These are phyloP conservation scores for Patella depressa DNA, from an alignment of 2,888 invertebrate species.

Conservation along the genomic window DNA sequence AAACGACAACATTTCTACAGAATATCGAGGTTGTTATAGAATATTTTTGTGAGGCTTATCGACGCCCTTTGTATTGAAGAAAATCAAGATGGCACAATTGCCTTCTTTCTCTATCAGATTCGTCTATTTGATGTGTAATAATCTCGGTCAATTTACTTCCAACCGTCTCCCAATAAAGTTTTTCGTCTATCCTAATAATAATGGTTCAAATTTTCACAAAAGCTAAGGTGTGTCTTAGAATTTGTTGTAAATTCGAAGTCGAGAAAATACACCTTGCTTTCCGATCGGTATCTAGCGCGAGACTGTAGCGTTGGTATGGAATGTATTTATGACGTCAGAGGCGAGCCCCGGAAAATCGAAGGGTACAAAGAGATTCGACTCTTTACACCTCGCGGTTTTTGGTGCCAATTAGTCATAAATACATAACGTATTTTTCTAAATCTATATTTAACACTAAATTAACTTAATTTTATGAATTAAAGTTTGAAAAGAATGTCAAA, in stretches of 20 bases:
- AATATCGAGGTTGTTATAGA: too few species aligned
- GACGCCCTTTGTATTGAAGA: not conserved
- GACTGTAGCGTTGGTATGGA: not conserved
- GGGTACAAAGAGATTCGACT: not conserved
- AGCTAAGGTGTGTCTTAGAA: not conserved
- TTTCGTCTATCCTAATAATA: too few species aligned
- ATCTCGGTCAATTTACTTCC: not conserved
- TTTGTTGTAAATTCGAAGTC: slow-evolving; percentile 1
- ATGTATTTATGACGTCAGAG: not conserved
- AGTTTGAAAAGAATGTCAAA: too few species aligned
- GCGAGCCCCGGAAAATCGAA: not conserved
- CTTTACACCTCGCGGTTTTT: too few species aligned
- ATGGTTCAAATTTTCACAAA: not conserved
- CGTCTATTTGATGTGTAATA: not conserved
- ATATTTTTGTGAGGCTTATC: not conserved
- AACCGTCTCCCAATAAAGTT: not conserved
- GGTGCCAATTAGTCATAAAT: too few species aligned
- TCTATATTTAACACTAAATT: too few species aligned
- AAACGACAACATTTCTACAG: too few species aligned
- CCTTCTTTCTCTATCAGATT: too few species aligned
- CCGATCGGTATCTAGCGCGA: slow-evolving; percentile 10
- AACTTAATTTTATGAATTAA: too few species aligned
- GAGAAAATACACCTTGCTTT: not conserved
- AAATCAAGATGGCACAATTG: too few species aligned
- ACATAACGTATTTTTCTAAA: too few species aligned